phyloP scores from a whole-genome alignment of 2,888 invertebrate species.

The Parnassius mnemosyne region DNA sequence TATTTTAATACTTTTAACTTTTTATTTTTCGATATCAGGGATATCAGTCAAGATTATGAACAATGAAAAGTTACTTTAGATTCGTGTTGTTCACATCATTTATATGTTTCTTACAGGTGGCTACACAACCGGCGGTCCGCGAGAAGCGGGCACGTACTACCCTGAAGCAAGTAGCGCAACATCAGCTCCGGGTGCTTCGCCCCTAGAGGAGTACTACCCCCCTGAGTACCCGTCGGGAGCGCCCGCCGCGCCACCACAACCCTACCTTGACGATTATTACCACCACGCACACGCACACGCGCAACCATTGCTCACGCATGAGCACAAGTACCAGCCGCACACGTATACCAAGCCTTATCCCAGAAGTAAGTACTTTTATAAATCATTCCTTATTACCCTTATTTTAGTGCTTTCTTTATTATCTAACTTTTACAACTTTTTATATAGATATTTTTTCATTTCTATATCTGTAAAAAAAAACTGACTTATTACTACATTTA shows the following conservation, averaged over 20 bases:
- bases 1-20: too few relatives aligned
- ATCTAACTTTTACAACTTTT: too few relatives aligned
- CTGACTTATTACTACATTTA: too few relatives aligned
- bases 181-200: slow-evolving; percentile 63
- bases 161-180: slow-evolving; percentile 61
- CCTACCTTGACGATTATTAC: slow-evolving; percentile 86
- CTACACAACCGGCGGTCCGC: slow-evolving; percentile 79
- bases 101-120: slow-evolving; percentile 62
- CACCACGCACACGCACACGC: slow-evolving; percentile 87
- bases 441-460: too few relatives aligned
- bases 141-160: slow-evolving; percentile 76
- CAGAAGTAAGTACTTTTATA: slow-evolving; percentile 77
- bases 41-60: too few relatives aligned
- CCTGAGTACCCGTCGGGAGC: slow-evolving; percentile 72
- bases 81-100: not conserved
- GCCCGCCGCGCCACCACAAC: slow-evolving; percentile 68
- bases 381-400: too few relatives aligned
- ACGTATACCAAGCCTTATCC: slow-evolving; percentile 86
- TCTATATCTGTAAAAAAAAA: too few relatives aligned
- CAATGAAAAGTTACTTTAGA: too few relatives aligned
- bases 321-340: slow-evolving; percentile 87
- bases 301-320: slow-evolving; percentile 78
- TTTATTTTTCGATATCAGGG: too few relatives aligned
- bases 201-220: slow-evolving; percentile 78
- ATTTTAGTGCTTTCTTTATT: too few relatives aligned